phyloP scores from a whole-genome alignment of 2,113 vertebrate genomes.

The Anarrhichthys ocellatus region DNA sequence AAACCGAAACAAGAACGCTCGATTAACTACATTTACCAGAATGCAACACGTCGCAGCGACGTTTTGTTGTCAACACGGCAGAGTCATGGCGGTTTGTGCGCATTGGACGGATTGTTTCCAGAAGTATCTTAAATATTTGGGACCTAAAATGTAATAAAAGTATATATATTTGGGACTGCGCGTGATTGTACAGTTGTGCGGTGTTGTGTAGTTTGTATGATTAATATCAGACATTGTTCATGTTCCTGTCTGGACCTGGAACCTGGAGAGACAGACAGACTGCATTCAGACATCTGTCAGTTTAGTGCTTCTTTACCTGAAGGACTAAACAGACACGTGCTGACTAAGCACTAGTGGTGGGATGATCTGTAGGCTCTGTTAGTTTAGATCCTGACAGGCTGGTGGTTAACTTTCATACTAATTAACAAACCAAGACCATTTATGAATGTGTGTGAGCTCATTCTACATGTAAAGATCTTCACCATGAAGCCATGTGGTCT shows the following conservation, averaged over 20 bases:
- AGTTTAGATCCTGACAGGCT: too few species aligned
- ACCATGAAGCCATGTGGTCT: too few species aligned
- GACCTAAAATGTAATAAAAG: neutral
- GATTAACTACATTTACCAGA: slow-evolving; percentile 40
- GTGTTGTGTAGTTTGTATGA: neutral
- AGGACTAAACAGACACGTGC: too few species aligned
- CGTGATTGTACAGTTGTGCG: rapidly evolving
- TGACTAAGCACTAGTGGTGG: too few species aligned
- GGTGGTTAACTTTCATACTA: too few species aligned
- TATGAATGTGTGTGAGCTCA: too few species aligned
- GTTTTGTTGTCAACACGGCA: slow-evolving; percentile 46
- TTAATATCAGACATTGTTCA: neutral
- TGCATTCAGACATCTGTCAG: slow-evolving; percentile 8
- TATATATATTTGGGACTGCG: rapidly evolving
- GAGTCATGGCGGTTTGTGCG: slow-evolving; percentile 10
- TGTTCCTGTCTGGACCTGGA: neutral
- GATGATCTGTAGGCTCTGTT: neutral
- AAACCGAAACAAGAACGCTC: rapidly evolving
- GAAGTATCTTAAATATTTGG: neutral
- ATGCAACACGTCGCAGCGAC: slow-evolving; percentile 29
- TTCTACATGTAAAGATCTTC: too few species aligned
- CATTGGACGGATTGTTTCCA: neutral
- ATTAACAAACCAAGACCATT: too few species aligned
- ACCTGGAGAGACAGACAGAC: neutral
- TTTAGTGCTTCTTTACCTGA: neutral